Conservation (phyloP, 2,797 vertebrate genomes). For the Remorina albescens region DNA sequence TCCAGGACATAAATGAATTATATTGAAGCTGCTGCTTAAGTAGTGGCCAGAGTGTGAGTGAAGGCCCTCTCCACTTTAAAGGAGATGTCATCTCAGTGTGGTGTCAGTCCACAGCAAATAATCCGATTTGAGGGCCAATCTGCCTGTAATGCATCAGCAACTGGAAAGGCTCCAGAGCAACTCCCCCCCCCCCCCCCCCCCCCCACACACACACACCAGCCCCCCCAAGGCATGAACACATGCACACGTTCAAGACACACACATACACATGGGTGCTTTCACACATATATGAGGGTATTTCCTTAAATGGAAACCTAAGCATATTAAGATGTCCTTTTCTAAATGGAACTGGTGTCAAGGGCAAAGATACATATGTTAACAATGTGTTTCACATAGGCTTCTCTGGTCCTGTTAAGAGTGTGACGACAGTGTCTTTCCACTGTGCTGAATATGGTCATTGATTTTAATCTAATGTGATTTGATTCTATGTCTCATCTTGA, state of each 20-base stretch:
- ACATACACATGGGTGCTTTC: conserved; percentile 54
- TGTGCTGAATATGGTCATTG: conserved; percentile 31
- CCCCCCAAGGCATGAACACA: conserved; percentile 42
- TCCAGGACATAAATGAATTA: conserved; percentile 82
- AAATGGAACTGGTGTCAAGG: conserved; percentile 79
- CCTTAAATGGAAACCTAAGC: conserved; percentile 81
- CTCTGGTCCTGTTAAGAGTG: conserved; percentile 61
- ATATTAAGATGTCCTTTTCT: conserved; percentile 80
- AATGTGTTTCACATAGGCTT: conserved; percentile 74
- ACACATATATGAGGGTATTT: conserved; percentile 73
- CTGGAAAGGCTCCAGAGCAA: conserved; percentile 78
- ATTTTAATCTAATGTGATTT: conserved; percentile 47
- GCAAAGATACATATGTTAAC: conserved; percentile 82
- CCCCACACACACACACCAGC: background rate
- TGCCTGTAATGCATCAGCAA: conserved; percentile 86
- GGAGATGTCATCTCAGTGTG: conserved; percentile 85
- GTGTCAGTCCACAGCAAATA: conserved; percentile 86
- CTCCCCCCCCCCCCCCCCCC: background rate
- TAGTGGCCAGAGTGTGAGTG: conserved; percentile 81
- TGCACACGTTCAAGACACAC: conserved; percentile 33
- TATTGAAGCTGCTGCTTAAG: conserved; percentile 80
- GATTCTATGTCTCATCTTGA: conserved; percentile 16
- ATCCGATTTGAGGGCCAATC: conserved; percentile 86
- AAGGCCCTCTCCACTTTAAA: conserved; percentile 83
- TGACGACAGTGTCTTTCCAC: conserved; percentile 47